phyloP scores from a whole-genome alignment of 37 sponge, comb jelly and placozoan species.

The Crambe crambe region DNA sequence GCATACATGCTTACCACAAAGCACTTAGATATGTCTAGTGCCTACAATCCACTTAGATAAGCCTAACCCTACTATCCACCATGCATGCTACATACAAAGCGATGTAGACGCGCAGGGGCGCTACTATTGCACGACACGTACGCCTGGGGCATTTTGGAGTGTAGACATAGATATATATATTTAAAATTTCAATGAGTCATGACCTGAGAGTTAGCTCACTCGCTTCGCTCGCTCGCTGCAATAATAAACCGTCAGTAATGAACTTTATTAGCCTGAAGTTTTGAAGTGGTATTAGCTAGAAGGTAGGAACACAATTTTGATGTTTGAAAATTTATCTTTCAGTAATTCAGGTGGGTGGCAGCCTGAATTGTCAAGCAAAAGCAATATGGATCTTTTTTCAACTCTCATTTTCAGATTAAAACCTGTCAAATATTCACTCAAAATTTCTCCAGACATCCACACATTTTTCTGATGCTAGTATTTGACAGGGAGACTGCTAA shows the following conservation, averaged over 20 bases:
- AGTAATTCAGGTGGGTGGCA: conserved; percentile 22
- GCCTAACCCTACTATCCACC: too few species aligned
- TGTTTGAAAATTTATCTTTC: conserved; percentile 12
- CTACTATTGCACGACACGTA: too few species aligned
- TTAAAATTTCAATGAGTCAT: too few species aligned
- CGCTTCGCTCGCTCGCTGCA: too few species aligned
- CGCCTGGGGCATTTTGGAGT: too few species aligned
- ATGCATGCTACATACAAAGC: too few species aligned
- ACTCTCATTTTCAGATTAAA: conserved; percentile 2
- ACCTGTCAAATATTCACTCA: background rate
- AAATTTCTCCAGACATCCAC: conserved; percentile 56
- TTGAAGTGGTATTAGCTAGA: conserved; percentile 61
- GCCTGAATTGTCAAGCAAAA: conserved; percentile 22
- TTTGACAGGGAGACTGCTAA: conserved; percentile 34
- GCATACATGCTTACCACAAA: too few species aligned
- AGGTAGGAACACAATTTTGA: conserved; percentile 59
- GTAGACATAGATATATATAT: too few species aligned
- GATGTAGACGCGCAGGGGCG: too few species aligned
- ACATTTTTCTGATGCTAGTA: conserved; percentile 55
- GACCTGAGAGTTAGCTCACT: too few species aligned
- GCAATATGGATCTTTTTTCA: background rate
- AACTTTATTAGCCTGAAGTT: conserved; percentile 22
- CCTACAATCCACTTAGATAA: too few species aligned
- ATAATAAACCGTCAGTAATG: conserved; percentile 5
- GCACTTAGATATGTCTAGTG: too few species aligned